phyloP scores from a whole-genome alignment of 2,888 invertebrate genomes.

The Blera fallax region DNA sequence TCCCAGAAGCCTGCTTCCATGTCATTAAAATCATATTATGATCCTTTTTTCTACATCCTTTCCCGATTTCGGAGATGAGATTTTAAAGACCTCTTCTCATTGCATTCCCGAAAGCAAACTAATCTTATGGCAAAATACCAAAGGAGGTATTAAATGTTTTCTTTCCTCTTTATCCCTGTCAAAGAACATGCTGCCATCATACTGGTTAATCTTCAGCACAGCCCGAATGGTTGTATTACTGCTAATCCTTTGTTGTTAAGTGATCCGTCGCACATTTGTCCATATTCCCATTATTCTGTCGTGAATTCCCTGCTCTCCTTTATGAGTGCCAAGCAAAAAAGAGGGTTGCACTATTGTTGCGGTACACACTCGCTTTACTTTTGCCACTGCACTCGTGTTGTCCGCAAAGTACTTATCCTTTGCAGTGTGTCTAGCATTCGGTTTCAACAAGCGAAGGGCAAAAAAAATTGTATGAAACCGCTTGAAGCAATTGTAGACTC shows the following conservation, averaged over 20 bases:
- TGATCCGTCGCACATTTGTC: slow-evolving; percentile 57
- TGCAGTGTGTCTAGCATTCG: slow-evolving; percentile 50
- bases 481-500: neutral
- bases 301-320: neutral
- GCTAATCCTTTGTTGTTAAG: slow-evolving; percentile 61
- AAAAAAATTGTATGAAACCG: slow-evolving; percentile 22
- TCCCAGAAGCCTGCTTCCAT: neutral
- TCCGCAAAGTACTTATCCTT: slow-evolving; percentile 63
- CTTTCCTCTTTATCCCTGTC: neutral
- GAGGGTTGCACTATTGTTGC: slow-evolving; percentile 43
- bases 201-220: neutral
- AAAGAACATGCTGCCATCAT: slow-evolving; percentile 5
- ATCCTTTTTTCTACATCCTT: neutral
- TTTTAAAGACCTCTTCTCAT: slow-evolving; percentile 6
- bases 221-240: neutral
- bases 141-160: neutral
- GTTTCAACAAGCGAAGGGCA: slow-evolving; percentile 34
- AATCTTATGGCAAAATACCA: slow-evolving; percentile 15
- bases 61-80: slow-evolving; percentile 16
- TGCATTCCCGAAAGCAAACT: slow-evolving; percentile 5
- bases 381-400: slow-evolving; percentile 27
- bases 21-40: slow-evolving; percentile 53
- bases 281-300: slow-evolving; percentile 37
- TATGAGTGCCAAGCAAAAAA: slow-evolving; percentile 14
- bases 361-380: slow-evolving; percentile 22